Evolutionary conservation across 2,888 invertebrate genomes (phyloP).

Genomic region (Caenorhabditis sulstoni): DNA sequence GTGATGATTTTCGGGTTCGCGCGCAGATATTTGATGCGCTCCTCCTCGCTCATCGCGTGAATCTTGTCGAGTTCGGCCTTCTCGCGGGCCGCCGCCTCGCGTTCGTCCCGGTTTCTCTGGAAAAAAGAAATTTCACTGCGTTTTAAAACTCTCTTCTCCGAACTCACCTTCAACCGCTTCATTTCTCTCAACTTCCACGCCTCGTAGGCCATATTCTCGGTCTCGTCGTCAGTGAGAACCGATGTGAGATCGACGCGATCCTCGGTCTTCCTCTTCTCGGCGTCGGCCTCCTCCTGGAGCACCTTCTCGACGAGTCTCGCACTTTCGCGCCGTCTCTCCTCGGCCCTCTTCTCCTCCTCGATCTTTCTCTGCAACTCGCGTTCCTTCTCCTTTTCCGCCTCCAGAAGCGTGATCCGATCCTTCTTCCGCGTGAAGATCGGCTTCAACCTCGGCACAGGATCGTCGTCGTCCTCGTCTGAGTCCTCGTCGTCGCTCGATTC

Average conservation of each 20-base stretch:
- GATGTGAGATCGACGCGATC: conserved; percentile 77
- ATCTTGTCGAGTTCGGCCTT: conserved; percentile 87
- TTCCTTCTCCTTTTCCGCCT: conserved; percentile 91
- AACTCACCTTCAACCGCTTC: conserved; percentile 94
- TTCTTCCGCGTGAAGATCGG: conserved; percentile 82
- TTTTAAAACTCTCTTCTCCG: background rate
- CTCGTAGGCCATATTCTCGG: conserved; percentile 82
- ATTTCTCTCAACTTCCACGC: conserved; percentile 97
- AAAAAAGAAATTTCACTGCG: no score
- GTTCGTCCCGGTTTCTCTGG: conserved; percentile 65
- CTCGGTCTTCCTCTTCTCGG: conserved; percentile 83
- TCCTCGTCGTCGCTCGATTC: conserved; percentile 69
- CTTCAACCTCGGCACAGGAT: conserved; percentile 82
- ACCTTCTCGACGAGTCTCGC: conserved; percentile 85
- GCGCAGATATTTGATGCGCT: conserved; percentile 90
- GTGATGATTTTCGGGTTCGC: conserved; percentile 93
- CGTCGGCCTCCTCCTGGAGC: conserved; percentile 87
- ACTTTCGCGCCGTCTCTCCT: conserved; percentile 91
- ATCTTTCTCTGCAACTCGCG: conserved; percentile 90
- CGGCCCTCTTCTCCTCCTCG: conserved; percentile 89
- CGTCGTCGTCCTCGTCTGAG: conserved; percentile 82
- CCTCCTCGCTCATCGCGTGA: conserved; percentile 95
- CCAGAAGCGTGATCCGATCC: conserved; percentile 94
- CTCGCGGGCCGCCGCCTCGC: conserved; percentile 72
- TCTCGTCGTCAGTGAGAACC: conserved; percentile 80